These are phyloP conservation scores for Andrena fulva DNA, from an alignment of 2,888 invertebrate genomes.

Conservation along the genomic window DNA sequence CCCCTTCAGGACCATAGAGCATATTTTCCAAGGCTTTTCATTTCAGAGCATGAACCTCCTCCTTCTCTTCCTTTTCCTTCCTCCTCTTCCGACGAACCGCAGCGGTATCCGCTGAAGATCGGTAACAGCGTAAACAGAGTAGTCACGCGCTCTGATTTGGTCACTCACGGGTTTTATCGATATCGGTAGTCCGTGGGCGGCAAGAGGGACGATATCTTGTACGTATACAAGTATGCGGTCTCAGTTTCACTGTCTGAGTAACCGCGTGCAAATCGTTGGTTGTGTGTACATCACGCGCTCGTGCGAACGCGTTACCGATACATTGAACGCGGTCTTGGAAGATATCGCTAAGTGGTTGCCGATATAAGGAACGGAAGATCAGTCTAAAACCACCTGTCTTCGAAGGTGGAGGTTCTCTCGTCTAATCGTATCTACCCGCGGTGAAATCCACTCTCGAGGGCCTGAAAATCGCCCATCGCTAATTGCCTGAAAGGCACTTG, in stretches of 20 bases:
- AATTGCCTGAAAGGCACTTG: background rate
- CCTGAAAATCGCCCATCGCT: background rate
- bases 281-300: conserved; percentile 20
- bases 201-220: conserved; percentile 46
- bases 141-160: conserved; percentile 48
- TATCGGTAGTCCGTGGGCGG: conserved; percentile 50
- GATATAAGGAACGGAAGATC: conserved; percentile 78
- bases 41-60: background rate
- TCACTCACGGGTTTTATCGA: conserved; percentile 55
- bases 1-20: background rate
- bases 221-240: conserved; percentile 32
- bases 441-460: conserved; percentile 5
- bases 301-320: conserved; percentile 57
- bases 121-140: conserved; percentile 21
- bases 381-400: conserved; percentile 78
- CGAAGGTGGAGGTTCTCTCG: conserved; percentile 69
- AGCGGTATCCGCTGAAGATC: background rate
- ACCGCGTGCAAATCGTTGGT: conserved; percentile 26
- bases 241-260: conserved; percentile 6
- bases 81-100: background rate
- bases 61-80: background rate
- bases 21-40: background rate
- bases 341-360: conserved; percentile 82
- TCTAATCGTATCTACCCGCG: background rate
- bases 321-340: conserved; percentile 71